Evolutionary conservation across 2,888 invertebrate genomes (phyloP).

Genomic region (Tribolium freemani): DNA sequence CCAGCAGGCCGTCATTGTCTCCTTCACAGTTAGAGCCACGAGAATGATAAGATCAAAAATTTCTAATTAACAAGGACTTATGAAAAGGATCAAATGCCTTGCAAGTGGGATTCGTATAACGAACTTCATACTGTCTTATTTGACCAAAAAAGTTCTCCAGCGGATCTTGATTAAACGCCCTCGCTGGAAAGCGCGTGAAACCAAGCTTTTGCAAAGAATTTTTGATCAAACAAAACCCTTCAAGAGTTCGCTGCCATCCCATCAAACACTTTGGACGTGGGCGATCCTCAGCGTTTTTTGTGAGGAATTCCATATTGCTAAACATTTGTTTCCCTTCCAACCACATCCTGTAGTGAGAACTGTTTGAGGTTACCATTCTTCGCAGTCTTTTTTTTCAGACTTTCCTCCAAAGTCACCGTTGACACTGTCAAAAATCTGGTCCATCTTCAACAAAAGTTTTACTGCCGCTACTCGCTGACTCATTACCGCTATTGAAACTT

Average conservation of each 20-base stretch:
- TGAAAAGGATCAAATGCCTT: slow-evolving; percentile 34
- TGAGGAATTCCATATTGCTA: neutral
- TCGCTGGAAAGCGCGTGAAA: neutral
- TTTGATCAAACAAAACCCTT: too few species aligned
- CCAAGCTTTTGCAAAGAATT: too few species aligned
- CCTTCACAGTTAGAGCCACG: slow-evolving; percentile 43
- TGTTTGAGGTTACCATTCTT: too few species aligned
- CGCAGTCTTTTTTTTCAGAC: too few species aligned
- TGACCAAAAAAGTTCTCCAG: slow-evolving; percentile 45
- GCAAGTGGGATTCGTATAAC: slow-evolving; percentile 42
- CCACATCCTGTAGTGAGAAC: neutral
- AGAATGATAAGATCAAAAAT: slow-evolving; percentile 41
- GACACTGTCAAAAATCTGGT: too few species aligned
- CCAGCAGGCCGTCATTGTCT: slow-evolving; percentile 9
- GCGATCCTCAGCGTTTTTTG: neutral
- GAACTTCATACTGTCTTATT: slow-evolving; percentile 41
- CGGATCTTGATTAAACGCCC: slow-evolving; percentile 6
- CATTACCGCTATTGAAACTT: neutral
- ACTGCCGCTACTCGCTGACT: too few species aligned
- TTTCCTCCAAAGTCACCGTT: too few species aligned
- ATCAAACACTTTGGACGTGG: too few species aligned
- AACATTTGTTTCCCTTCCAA: neutral
- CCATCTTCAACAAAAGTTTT: too few species aligned
- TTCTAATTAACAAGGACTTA: slow-evolving; percentile 45
- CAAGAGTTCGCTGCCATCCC: too few species aligned